Evolutionary conservation across 2,113 vertebrate species (phyloP).

Genomic region (Pao palembangensis): DNA sequence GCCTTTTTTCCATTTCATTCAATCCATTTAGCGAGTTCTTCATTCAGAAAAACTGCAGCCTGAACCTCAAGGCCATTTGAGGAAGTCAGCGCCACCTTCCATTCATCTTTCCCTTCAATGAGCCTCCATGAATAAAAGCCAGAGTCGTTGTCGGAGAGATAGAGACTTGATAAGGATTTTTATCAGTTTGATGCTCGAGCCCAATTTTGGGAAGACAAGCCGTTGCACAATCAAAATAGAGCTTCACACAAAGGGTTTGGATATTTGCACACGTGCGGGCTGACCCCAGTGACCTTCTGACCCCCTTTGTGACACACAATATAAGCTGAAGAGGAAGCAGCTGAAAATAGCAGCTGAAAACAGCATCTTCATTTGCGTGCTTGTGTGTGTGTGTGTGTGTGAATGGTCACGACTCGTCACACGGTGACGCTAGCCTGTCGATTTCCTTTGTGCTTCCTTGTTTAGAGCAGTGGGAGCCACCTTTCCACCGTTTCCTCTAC

Average conservation of each 20-base stretch:
- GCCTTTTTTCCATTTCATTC: neutral
- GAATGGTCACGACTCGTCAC: too few species aligned
- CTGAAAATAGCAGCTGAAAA: too few species aligned
- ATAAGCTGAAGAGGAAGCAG: too few species aligned
- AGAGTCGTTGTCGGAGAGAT: neutral
- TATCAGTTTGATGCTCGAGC: neutral
- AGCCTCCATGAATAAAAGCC: slow-evolving; percentile 8
- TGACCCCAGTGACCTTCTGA: slow-evolving; percentile 39
- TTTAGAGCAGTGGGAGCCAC: too few species aligned
- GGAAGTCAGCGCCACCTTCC: slow-evolving; percentile 14
- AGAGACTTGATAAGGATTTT: slow-evolving; percentile 10
- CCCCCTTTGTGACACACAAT: slow-evolving; percentile 6
- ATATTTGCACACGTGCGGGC: neutral
- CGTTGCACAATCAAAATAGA: slow-evolving; percentile 5
- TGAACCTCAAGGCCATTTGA: slow-evolving; percentile 31
- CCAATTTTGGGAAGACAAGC: too few species aligned
- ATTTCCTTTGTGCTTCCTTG: too few species aligned
- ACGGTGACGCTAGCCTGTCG: too few species aligned
- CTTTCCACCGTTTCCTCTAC: slow-evolving; percentile 10
- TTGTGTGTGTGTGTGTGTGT: too few species aligned
- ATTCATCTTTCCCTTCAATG: slow-evolving; percentile 28
- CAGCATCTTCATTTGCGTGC: too few species aligned
- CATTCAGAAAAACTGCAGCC: neutral
- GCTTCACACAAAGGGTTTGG: slow-evolving; percentile 6
- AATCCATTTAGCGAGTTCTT: neutral